Evolutionary conservation across 2,797 vertebrate species (phyloP).

Genomic region (Liasis olivaceus): DNA sequence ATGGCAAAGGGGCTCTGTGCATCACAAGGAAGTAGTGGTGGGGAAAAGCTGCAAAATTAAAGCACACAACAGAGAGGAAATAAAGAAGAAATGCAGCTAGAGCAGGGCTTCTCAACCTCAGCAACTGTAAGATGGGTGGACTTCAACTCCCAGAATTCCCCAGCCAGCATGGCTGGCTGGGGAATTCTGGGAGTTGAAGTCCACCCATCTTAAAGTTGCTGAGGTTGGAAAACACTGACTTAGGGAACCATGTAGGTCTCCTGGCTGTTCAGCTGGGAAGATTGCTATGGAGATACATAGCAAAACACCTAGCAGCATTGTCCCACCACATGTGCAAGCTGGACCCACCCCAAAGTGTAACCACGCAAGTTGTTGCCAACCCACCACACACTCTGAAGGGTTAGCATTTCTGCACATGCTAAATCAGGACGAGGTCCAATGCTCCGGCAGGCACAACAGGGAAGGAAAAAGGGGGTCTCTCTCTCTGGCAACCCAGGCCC

Average conservation of each 20-base stretch:
- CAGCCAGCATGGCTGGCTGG: background rate
- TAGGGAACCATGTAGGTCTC: conserved; percentile 21
- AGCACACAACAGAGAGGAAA: background rate
- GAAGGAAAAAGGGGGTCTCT: too few relatives aligned
- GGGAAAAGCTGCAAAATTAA: background rate
- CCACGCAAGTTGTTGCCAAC: background rate
- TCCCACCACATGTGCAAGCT: background rate
- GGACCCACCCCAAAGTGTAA: background rate
- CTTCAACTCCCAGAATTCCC: background rate
- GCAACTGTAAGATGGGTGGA: background rate
- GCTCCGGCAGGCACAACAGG: too few relatives aligned
- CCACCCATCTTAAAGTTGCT: background rate
- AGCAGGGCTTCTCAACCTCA: background rate
- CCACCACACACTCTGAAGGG: background rate
- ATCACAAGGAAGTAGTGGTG: background rate
- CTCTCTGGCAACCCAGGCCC: too few relatives aligned
- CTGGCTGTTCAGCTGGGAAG: conserved; percentile 39
- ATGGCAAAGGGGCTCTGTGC: background rate
- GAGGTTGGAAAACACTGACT: background rate
- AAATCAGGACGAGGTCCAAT: background rate
- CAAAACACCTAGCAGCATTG: conserved; percentile 23
- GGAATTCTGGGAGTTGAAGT: too few relatives aligned
- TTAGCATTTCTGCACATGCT: background rate
- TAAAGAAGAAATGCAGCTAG: background rate
- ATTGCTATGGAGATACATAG: conserved; percentile 65